Evolutionary conservation across 2,888 invertebrate species (phyloP).

Genomic region (Oegoconia quadripuncta): DNA sequence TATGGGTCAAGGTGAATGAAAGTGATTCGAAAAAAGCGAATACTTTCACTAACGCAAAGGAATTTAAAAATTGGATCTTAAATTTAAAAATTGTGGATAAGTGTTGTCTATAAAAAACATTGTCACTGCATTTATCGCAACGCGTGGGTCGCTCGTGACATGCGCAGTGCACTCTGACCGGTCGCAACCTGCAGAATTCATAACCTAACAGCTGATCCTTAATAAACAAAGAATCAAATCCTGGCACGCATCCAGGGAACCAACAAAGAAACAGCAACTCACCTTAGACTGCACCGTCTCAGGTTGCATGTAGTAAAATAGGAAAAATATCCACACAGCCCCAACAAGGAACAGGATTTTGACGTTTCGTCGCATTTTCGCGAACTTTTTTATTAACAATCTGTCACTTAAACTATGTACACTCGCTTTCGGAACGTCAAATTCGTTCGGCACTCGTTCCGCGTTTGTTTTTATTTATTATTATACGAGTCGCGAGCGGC

Average conservation of each 20-base stretch:
- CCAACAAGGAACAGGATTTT: conserved; percentile 65
- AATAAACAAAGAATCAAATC: conserved; percentile 17
- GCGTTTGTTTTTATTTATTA: conserved; percentile 40
- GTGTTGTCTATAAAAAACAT: neutral
- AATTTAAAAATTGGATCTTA: neutral
- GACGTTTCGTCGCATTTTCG: conserved; percentile 66
- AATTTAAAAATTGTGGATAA: neutral
- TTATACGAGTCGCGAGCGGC: conserved; percentile 42
- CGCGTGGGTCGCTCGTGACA: conserved; percentile 43
- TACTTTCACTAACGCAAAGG: conserved; percentile 3
- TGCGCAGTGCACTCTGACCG: conserved; percentile 50
- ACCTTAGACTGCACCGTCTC: conserved; percentile 64
- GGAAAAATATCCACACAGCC: conserved; percentile 66
- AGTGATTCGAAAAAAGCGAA: neutral
- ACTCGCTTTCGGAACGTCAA: conserved; percentile 7
- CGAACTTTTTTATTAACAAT: conserved; percentile 11
- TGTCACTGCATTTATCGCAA: conserved; percentile 40
- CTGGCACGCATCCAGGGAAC: conserved; percentile 11
- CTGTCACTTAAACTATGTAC: conserved; percentile 13
- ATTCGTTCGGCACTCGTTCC: conserved; percentile 22
- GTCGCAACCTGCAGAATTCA: conserved; percentile 19
- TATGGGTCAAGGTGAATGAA: conserved; percentile 5
- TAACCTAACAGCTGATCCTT: conserved; percentile 38
- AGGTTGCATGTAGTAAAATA: conserved; percentile 71
- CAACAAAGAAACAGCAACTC: conserved; percentile 19